Base-by-base conservation (phyloP, 2,113 vertebrate genomes). In the Plestiodon gilberti region DNA sequence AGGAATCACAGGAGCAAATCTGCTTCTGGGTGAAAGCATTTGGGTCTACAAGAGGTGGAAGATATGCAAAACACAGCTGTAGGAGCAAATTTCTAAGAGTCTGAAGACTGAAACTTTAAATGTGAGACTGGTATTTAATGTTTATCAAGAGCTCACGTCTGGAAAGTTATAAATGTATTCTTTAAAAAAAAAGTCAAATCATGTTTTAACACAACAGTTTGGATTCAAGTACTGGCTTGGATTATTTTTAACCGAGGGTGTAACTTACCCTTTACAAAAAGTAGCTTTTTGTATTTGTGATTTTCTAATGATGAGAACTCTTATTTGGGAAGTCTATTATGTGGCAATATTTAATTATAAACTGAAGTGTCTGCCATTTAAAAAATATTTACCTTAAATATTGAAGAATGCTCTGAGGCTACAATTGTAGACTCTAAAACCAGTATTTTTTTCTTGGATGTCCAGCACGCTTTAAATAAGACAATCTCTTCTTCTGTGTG, bases 71-170 rank as follows among this genome's bases (percentile, higher is more conserved):
- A 2, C 43, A 86, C 30, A 18, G 64, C 15, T 9, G 75, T 79
- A 77, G 62, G 40, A 55, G 0, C 35, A 40, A 57, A 55, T 83
- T 87, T 52, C 40, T 89, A 64, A 52, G 15, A 10, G 22, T 59
- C 14, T 84, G 79, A 75, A 64, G 28, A 35, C 67, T 78, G 55
- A 25, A 69, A 57, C 22, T 75, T 48, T 13, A 22, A 48, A 4
- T 1, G 64, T 85, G 77, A 90, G 89, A 30, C 65, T 88, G 87
- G 30, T 93, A 93, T 93, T 95, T 94, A 94, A 94, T 91, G 89
- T 92, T 91, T 55, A 84, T 83, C 88, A 81, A 86, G 81, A 89
- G 8, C 52, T 89, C 52, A 75, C 10, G 52, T 87, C 89, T 2
- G 13, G 91, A 89, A 43, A 10, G 85, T 87, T 92, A 48, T 90